Base-by-base conservation (phyloP, 2,113 vertebrate species). In the Steatornis caripensis region DNA sequence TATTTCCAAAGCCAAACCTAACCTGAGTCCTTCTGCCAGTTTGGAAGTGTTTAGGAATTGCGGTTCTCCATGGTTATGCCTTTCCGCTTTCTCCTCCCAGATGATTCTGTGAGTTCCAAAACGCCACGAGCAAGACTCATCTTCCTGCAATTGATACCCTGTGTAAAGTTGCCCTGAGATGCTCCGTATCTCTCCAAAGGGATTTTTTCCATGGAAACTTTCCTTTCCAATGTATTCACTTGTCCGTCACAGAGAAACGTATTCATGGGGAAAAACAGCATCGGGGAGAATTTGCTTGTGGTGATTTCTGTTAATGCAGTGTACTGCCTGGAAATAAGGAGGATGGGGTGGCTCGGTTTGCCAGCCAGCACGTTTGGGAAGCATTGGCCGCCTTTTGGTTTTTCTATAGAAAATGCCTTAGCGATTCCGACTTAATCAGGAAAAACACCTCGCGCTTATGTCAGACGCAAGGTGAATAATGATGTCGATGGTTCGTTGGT, bases 381-480 rank as follows among this genome's bases (percentile, higher is more conserved):
- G 21, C 29, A 5, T 1, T 7, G 8, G 20, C 32, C 30, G 37
- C 18, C 22, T 49, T 51, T 58, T 20, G 46, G 9, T 29, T 45
- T 12, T 58, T 32, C 15, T 15, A 6, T 8, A 5, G 14, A 4
- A 58, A 81, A 74, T 11, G 2, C 16, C 7, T 5, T 15, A 11
- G 27, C 34, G 27, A 57, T 61, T 62, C 48, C 15, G 12, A 1
- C 7, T 39, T 17, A 65, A 84, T 34, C 32, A 4, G 66, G 36
- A 46, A 49, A 51, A 74, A 6, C 1, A 2, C 49, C n/a, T 32
- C 1, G 4, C 8, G 54, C 36, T 19, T 34, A 12, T 12, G 53
- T 71, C n/a, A n/a, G 37, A 17, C 36, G 22, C 2, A 3, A 24
- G n/a, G 5, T 15, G 17, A 51, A 39, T 17, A 13, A 4, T 0